These are phyloP conservation scores for Limenitis arthemis DNA, from an alignment of 2,888 invertebrate species.

Conservation along the genomic window DNA sequence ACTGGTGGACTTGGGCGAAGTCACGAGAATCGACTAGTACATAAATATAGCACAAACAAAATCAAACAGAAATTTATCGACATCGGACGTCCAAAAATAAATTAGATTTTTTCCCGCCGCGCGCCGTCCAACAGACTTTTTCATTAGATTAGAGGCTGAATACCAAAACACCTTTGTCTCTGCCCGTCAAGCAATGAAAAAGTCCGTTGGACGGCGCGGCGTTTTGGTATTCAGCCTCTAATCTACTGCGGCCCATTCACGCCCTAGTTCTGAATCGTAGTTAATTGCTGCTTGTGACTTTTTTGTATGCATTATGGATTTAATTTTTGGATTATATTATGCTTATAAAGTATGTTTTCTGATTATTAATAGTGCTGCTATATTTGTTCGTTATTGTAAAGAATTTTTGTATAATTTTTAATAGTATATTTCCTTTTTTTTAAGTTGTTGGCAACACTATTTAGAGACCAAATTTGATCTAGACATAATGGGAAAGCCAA, in stretches of 20 bases:
- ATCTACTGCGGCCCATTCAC: conserved; percentile 8
- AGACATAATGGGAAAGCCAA: too few species aligned
- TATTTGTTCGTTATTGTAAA: too few species aligned
- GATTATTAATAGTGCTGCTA: too few species aligned
- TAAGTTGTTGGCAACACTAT: too few species aligned
- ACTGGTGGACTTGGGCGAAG: too few species aligned
- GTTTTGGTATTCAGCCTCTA: conserved; percentile 8
- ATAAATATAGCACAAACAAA: neutral
- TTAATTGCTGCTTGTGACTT: conserved; percentile 3
- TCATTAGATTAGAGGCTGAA: conserved; percentile 10
- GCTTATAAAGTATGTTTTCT: too few species aligned
- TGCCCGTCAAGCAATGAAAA: too few species aligned
- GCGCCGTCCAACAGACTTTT: conserved; percentile 2
- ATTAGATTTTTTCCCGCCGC: conserved; percentile 6
- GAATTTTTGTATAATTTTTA: too few species aligned
- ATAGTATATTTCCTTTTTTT: too few species aligned
- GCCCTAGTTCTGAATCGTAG: conserved; percentile 10
- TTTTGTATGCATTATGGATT: neutral
- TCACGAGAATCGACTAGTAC: neutral
- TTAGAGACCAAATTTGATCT: too few species aligned
- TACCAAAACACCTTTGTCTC: conserved; percentile 7
- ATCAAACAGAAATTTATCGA: neutral
- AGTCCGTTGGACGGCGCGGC: conserved; percentile 3
- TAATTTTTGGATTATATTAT: too few species aligned
- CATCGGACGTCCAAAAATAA: neutral